Conservation (phyloP, 2,113 vertebrate genomes). For the Muscicapa adusta region DNA sequence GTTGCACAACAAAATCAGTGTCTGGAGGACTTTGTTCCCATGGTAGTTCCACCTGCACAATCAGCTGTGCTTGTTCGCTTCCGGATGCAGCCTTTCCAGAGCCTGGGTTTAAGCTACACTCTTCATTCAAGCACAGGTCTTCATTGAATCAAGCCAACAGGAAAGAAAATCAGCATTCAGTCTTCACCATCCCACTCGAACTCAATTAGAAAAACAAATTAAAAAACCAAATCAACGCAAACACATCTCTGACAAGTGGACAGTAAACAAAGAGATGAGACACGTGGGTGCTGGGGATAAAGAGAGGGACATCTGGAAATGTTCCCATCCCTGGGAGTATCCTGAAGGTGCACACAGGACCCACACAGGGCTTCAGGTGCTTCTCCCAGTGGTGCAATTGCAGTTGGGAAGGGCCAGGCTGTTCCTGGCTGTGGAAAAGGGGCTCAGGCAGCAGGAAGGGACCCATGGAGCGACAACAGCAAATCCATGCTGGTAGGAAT, state of each 20-base stretch:
- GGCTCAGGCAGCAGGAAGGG: not conserved
- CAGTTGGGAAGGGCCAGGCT: not conserved
- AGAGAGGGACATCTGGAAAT: not conserved
- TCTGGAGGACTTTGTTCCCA: conserved; percentile 35
- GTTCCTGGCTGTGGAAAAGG: not conserved
- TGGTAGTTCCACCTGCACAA: conserved; percentile 62
- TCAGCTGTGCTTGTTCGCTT: conserved; percentile 78
- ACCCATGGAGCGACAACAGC: not conserved
- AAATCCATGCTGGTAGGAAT: rapidly evolving
- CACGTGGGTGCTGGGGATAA: not conserved
- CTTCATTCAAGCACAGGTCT: conserved; percentile 91
- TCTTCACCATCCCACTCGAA: conserved; percentile 77
- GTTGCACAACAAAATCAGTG: not conserved
- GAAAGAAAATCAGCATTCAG: conserved; percentile 76
- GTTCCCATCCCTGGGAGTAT: not conserved
- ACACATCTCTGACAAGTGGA: not conserved
- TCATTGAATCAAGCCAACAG: conserved; percentile 46
- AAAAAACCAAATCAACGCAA: conserved; percentile 6
- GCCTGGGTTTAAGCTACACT: conserved; percentile 88
- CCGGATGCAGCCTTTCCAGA: conserved; percentile 89
- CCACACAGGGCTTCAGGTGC: not conserved
- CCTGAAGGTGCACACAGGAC: not conserved
- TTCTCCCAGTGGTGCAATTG: not conserved
- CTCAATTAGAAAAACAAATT: not conserved
- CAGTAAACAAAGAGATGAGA: conserved; percentile 4